Evolutionary conservation across 2,113 vertebrate species (phyloP).

Genomic region (Ochotona curzoniae): DNA sequence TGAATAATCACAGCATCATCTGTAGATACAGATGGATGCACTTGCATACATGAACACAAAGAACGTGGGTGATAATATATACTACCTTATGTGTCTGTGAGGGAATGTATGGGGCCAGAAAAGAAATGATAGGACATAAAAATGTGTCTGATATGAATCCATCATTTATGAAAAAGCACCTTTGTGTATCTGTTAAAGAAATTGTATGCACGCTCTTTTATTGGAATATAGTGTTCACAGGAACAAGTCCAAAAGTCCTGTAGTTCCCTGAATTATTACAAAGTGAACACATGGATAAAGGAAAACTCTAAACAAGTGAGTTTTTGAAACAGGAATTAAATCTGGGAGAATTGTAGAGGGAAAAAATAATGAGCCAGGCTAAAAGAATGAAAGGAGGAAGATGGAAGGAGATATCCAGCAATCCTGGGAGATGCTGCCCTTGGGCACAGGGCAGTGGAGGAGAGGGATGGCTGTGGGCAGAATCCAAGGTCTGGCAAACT

Average conservation of each 20-base stretch:
- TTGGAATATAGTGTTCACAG: not conserved
- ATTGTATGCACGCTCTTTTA: not conserved
- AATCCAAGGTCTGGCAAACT: no score
- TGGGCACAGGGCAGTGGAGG: no score
- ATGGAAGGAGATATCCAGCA: accelerated
- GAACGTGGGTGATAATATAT: accelerated
- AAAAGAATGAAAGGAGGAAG: not conserved
- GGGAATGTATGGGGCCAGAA: not conserved
- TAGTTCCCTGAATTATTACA: not conserved
- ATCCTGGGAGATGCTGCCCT: not conserved
- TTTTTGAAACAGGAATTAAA: not conserved
- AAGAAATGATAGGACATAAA: not conserved
- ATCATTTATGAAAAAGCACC: not conserved
- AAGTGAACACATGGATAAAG: not conserved
- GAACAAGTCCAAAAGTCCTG: not conserved
- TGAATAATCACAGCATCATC: not conserved
- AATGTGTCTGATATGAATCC: not conserved
- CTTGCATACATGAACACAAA: not conserved
- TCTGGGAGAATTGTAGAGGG: not conserved
- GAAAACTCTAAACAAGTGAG: not conserved
- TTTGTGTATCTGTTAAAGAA: not conserved
- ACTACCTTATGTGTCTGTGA: not conserved
- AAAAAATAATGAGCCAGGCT: not conserved
- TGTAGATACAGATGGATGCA: not conserved
- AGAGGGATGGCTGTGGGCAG: not conserved